Conservation (phyloP, 2,113 vertebrate species). For the Patagioenas fasciata region DNA sequence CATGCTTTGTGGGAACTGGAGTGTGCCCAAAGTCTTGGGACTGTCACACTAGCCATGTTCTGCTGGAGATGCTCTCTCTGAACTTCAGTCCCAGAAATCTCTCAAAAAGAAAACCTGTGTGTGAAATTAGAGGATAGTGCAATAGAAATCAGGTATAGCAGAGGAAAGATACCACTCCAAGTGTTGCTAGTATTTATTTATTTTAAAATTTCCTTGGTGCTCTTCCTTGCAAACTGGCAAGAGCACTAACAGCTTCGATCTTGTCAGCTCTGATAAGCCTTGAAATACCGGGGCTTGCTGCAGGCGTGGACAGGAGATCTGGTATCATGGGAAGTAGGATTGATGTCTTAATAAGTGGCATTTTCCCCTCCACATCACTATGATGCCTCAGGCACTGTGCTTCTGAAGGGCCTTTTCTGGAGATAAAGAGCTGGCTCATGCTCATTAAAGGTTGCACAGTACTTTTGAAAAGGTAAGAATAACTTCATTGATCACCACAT, state of each 20-base stretch:
- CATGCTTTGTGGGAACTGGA: not conserved
- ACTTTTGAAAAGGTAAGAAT: constrained; percentile 38
- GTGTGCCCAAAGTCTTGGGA: not conserved
- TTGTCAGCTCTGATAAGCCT: not conserved
- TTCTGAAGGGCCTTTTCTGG: not conserved
- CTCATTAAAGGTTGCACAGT: not conserved
- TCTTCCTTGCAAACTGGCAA: not conserved
- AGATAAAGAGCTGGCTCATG: constrained; percentile 1
- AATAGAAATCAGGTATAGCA: not conserved
- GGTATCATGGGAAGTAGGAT: not conserved
- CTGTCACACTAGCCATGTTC: not conserved
- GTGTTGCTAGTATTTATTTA: not conserved
- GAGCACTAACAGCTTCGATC: not conserved
- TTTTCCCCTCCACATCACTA: not conserved
- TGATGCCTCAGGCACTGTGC: not conserved
- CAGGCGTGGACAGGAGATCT: not conserved
- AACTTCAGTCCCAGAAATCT: not conserved
- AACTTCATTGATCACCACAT: constrained; percentile 1
- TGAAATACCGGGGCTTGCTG: not conserved
- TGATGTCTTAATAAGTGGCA: constrained; percentile 9
- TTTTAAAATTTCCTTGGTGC: not conserved
- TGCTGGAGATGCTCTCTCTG: not conserved
- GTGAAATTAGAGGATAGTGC: not conserved
- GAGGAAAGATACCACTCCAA: not conserved
- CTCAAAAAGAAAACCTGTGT: not conserved